Evolutionary conservation across 2,113 vertebrate species (phyloP), one percentile per base, ranked within the genome.

Genomic region (Pseudolaguvia tuberculata): DNA sequence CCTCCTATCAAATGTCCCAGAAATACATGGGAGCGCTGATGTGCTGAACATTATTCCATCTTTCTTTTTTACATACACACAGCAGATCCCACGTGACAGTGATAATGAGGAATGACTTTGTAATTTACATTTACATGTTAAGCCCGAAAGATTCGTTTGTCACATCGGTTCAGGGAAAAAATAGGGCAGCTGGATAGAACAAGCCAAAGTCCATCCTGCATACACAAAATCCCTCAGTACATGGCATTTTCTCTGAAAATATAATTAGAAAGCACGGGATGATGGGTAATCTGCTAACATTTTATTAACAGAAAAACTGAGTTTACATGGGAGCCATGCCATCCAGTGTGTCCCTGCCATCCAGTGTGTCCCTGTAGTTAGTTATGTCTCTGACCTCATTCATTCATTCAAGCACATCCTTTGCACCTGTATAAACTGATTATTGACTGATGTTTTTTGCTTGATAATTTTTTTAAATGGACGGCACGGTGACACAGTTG

Each of bases 161-260:
- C 82, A 79, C 70, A 48, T 39, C 75, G 72, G 79, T 80, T 85
- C 76, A 70, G 57, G n/a, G n/a, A n/a, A 70, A 25, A 82, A 76
- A 78, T 63, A 35, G 65, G 42, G 89, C 89, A 90, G 87, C 87
- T 86, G 78, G 88, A n/a, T n/a, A n/a, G n/a, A n/a, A n/a, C 86
- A 89, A 90, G 87, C 73, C 79, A 69, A 45, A 72, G 78, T 80
- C 70, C 73, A 77, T 66, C 58, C 72, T 75, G 61, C 58, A 79
- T 70, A 69, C 35, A 56, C 11, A 56, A 47, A 57, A 29, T 67
- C 70, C 76, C 59, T 27, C 31, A 42, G 58, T 61, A 62, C 56
- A 31, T 72, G 29, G 21, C 27, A 53, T 29, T 68, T 53, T 48
- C 47, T 45, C 50, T 62, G 73, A 35, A 42, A 70, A n/a, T 25